These are phyloP conservation scores for Zele albiditarsus DNA, from an alignment of 2,888 invertebrate genomes.

Conservation along the genomic window DNA sequence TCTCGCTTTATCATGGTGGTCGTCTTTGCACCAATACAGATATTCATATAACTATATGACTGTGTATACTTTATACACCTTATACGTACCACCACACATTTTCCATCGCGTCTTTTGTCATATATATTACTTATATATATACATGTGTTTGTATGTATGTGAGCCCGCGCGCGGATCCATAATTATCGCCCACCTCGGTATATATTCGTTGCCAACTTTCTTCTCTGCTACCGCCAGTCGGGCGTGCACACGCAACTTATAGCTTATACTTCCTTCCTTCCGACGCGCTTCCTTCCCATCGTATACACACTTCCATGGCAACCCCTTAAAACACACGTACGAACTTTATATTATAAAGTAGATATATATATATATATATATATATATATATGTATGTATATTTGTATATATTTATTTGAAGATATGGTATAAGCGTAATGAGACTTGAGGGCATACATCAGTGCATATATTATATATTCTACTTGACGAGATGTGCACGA, in stretches of 20 bases:
- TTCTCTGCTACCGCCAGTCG: constrained; percentile 35
- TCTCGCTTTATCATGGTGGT: constrained; percentile 20
- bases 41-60: not conserved
- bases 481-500: constrained; percentile 10
- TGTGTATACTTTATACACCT: not conserved
- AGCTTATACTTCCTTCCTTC: constrained; percentile 55
- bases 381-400: not conserved
- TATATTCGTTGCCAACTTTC: constrained; percentile 53
- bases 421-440: constrained; percentile 15
- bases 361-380: constrained; percentile 1
- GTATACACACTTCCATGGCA: constrained; percentile 46
- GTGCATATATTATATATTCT: not conserved
- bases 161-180: constrained; percentile 48
- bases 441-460: constrained; percentile 20
- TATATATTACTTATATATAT: not conserved
- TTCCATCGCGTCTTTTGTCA: constrained; percentile 11
- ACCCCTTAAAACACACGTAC: constrained; percentile 30
- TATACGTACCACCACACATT: not conserved
- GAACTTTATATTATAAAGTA: constrained; percentile 13
- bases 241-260: constrained; percentile 51
- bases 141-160: constrained; percentile 16
- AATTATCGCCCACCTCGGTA: constrained; percentile 52
- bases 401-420: not conserved
- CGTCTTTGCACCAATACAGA: constrained; percentile 6
- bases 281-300: constrained; percentile 35